Evolutionary conservation across 2,113 vertebrate genomes (phyloP), one percentile per base, ranked within the genome.

Genomic region (Psittacara wagleri): DNA sequence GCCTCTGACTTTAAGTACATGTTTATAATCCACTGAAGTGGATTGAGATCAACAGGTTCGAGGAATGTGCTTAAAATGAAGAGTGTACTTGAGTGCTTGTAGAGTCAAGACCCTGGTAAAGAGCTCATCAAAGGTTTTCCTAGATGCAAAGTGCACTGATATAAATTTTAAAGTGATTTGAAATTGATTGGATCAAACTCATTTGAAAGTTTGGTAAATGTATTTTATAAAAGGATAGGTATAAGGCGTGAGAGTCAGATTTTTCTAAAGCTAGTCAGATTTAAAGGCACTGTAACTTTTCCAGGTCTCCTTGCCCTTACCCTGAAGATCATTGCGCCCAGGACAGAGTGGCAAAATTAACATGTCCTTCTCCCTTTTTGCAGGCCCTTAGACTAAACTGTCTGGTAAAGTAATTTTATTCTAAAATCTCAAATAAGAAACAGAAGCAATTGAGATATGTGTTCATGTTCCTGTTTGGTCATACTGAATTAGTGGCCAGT

Each of bases 51-150:
- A 96, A 96, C 93, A 94, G 79, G 69, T 88, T 96, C 83, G 76
- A 96, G 93, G 82, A 94, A 97, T 94, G 82, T 92, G 68, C 93
- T 95, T 94, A 95, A 97, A 93, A 94, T 92, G 62, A 97, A 94
- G 88, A 94, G 95, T 86, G 54, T 46, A 55, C 92, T 97, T 95
- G 86, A 97, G 90, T 81, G 70, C 76, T 81, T 92, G 70, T 85
- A 85, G 85, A 94, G 85, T 90, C 90, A 93, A 93, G 73, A 18
- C 93, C 90, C 18, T 33, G 3, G 49, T 86, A 90, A 86, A 88
- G 82, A 74, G 90, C 95, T 97, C 90, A 96, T 96, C 85, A 96
- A 88, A 95, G 72, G 46, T 86, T 96, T 96, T 95, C 75, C 63
- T 90, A 75, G 83, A 92, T 96, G 95, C 77, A 92, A 93, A 96